These are phyloP conservation scores for Ambastaia sidthimunki DNA, from an alignment of 2,797 vertebrate genomes.

Conservation along the genomic window DNA sequence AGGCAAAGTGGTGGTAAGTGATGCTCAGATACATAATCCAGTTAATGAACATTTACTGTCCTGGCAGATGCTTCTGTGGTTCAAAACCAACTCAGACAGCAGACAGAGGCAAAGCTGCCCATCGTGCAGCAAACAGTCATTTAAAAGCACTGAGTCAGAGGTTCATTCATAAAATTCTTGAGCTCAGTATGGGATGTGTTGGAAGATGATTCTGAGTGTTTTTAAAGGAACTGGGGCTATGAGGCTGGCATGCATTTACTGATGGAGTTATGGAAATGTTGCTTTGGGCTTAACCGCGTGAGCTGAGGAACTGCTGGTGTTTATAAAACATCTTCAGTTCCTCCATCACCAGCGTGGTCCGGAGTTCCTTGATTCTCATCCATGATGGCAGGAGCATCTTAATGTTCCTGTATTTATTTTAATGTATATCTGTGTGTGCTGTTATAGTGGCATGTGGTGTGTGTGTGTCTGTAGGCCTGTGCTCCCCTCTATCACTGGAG, in stretches of 20 bases:
- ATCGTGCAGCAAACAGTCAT: too few relatives aligned
- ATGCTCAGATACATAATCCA: slow-evolving; percentile 31
- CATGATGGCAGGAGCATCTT: not conserved
- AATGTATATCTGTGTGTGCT: not conserved
- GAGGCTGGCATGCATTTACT: slow-evolving; percentile 6
- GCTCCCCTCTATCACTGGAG: slow-evolving; percentile 98
- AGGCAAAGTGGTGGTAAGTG: slow-evolving; percentile 96
- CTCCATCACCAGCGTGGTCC: not conserved
- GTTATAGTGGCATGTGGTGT: slow-evolving; percentile 16
- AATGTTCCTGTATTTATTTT: not conserved
- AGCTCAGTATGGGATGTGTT: not conserved
- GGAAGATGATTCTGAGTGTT: not conserved
- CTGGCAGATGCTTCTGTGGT: slow-evolving; percentile 13
- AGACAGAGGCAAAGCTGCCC: slow-evolving; percentile 1
- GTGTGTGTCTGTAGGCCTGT: slow-evolving; percentile 83
- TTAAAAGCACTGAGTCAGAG: not conserved
- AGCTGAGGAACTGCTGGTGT: slow-evolving; percentile 24
- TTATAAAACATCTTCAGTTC: not conserved
- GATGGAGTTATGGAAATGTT: slow-evolving; percentile 29
- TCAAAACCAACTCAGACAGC: slow-evolving; percentile 7
- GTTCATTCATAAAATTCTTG: slow-evolving; percentile 16
- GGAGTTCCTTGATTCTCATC: not conserved
- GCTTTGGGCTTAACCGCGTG: slow-evolving; percentile 22
- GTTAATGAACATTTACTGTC: slow-evolving; percentile 17
- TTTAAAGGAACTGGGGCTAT: slow-evolving; percentile 6